phyloP scores from a whole-genome alignment of 1,140 invertebrate genomes.

The Hormaphis cornu region DNA sequence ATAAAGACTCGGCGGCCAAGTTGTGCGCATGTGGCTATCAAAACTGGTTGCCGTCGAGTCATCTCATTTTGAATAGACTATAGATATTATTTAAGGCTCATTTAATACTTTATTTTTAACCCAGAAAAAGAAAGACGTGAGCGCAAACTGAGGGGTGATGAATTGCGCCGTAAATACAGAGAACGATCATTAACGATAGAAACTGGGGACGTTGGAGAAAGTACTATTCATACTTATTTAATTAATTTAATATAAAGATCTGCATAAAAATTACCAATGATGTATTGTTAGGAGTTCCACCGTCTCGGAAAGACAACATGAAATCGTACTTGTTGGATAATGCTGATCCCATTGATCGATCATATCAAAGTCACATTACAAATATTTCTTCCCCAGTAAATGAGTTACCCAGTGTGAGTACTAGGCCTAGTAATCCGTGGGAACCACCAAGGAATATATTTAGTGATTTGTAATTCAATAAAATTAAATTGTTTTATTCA shows the following conservation, averaged over 20 bases:
- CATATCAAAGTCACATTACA: conserved; percentile 2
- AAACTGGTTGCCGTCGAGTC: too few relatives aligned
- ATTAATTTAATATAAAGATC: not conserved
- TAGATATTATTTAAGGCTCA: too few relatives aligned
- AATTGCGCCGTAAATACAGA: conserved; percentile 22
- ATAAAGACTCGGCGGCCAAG: too few relatives aligned
- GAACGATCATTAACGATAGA: not conserved
- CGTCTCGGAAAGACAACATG: conserved; percentile 14
- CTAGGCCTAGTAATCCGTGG: not conserved
- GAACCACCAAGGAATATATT: conserved; percentile 25
- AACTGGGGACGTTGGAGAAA: not conserved
- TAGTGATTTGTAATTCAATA: not conserved
- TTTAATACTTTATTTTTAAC: not conserved
- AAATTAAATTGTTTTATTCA: not conserved
- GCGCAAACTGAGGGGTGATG: conserved; percentile 20
- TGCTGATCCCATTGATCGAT: conserved; percentile 16
- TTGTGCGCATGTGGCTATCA: too few relatives aligned
- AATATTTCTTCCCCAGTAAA: not conserved
- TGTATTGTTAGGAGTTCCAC: not conserved
- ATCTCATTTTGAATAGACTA: not conserved
- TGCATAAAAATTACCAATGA: not conserved
- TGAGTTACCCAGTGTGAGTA: conserved; percentile 6
- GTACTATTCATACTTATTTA: not conserved
- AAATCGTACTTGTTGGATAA: conserved; percentile 28
- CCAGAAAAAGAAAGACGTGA: conserved; percentile 33